Conservation (phyloP, 2,888 invertebrate species). For the Biston betularia region DNA sequence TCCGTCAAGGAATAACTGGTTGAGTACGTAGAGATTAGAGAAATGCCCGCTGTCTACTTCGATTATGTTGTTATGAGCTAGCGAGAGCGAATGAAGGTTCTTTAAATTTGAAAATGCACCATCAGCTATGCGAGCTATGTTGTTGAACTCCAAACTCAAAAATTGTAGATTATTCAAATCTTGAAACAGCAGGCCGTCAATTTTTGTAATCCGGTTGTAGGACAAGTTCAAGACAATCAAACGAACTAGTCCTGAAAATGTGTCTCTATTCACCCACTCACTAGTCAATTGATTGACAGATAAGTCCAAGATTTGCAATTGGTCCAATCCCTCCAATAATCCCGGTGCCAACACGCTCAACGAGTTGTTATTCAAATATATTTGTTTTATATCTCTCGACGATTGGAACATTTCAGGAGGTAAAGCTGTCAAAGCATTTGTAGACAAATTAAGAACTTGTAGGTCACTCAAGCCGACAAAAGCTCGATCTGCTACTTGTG, state of each 20-base stretch:
- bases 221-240: conserved; percentile 91
- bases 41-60: conserved; percentile 90
- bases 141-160: conserved; percentile 90
- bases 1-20: conserved; percentile 90
- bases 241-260: conserved; percentile 90
- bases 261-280: conserved; percentile 91
- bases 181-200: conserved; percentile 90
- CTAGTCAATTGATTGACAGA: conserved; percentile 91
- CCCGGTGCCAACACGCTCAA: conserved; percentile 91
- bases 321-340: conserved; percentile 90
- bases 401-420: conserved; percentile 92
- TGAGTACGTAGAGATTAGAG: conserved; percentile 90
- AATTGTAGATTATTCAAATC: conserved; percentile 91
- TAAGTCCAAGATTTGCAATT: conserved; percentile 90
- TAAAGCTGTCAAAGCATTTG: conserved; percentile 91
- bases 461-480: conserved; percentile 90
- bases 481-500: conserved; percentile 90
- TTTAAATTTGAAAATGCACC: conserved; percentile 91
- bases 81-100: conserved; percentile 91
- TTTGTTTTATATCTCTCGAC: conserved; percentile 89
- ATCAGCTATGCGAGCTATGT: conserved; percentile 89
- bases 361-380: conserved; percentile 92
- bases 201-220: conserved; percentile 89
- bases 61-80: conserved; percentile 90
- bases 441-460: conserved; percentile 91